phyloP scores from a whole-genome alignment of 2,888 invertebrate genomes.

The Mimachlamys varia region DNA sequence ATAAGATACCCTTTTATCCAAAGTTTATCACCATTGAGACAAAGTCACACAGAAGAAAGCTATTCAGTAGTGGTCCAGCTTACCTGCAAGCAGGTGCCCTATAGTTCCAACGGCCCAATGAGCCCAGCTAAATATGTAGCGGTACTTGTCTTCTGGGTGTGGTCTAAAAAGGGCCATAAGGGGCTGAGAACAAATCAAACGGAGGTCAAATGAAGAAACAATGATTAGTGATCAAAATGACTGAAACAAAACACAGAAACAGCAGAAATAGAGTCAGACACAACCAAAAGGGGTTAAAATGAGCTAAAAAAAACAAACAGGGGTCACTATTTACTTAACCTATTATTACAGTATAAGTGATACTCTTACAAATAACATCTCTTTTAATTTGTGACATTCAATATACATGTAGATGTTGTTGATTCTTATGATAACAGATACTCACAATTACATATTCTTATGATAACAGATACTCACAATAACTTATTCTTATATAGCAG shows the following conservation, averaged over 20 bases:
- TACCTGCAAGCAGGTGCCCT: slow-evolving; percentile 78
- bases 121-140: slow-evolving; percentile 80
- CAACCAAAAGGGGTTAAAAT: neutral
- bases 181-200: slow-evolving; percentile 70
- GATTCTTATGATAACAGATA: too few relatives aligned
- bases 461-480: too few relatives aligned
- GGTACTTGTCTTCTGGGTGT: slow-evolving; percentile 67
- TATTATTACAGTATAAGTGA: too few relatives aligned
- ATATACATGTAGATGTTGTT: too few relatives aligned
- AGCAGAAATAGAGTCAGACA: slow-evolving; percentile 78
- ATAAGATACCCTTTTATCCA: too few relatives aligned
- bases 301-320: neutral
- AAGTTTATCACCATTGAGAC: too few relatives aligned
- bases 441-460: too few relatives aligned
- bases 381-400: too few relatives aligned
- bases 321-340: neutral
- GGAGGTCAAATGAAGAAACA: neutral
- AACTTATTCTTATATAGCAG: too few relatives aligned
- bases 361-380: too few relatives aligned
- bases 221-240: neutral
- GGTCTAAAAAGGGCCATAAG: slow-evolving; percentile 78
- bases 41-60: too few relatives aligned
- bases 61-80: slow-evolving; percentile 41
- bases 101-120: slow-evolving; percentile 79
- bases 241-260: slow-evolving; percentile 48